Percentiles rank a stretch among this genome's conserved stretches.
Conservation (phyloP, 1,140 invertebrate species). For the Eupristina koningsbergeri region DNA sequence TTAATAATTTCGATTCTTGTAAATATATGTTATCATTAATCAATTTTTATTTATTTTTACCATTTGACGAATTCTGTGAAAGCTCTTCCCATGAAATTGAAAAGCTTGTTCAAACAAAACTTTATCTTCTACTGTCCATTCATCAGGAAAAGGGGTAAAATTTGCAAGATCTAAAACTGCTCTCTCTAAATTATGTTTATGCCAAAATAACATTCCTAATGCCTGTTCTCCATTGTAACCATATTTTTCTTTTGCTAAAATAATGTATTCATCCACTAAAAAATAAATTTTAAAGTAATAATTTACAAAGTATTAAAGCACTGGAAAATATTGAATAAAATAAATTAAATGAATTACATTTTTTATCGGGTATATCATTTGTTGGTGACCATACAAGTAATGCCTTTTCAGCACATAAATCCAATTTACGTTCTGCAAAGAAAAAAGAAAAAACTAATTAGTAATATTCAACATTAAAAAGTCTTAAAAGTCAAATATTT, state of each 20-base stretch:
- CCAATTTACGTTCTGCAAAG: conserved; percentile 67
- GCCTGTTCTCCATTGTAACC: conserved; percentile 98
- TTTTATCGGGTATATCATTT: conserved; percentile 86
- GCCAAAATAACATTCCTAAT: conserved; percentile 97
- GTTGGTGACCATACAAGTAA: conserved; percentile 96
- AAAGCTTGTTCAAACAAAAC: conserved; percentile 98
- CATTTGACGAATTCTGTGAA: conserved; percentile 97
- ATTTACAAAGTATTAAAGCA: conserved; percentile 42
- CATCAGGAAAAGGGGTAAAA: conserved; percentile 97
- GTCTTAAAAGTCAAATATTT: conserved; percentile 44
- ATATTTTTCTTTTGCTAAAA: conserved; percentile 97
- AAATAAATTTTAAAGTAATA: conserved; percentile 39
- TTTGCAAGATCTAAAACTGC: conserved; percentile 95
- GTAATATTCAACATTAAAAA: conserved; percentile 24
- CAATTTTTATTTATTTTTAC: conserved; percentile 74
- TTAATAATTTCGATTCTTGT: not conserved
- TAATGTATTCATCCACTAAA: conserved; percentile 96
- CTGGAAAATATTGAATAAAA: not conserved
- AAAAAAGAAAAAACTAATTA: conserved; percentile 45
- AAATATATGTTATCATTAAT: not conserved
- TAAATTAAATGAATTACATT: conserved; percentile 79
- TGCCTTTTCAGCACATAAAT: conserved; percentile 82
- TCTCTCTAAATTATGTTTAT: conserved; percentile 95
- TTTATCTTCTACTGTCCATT: conserved; percentile 98
- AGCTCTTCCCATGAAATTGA: conserved; percentile 98